Evolutionary conservation across 2,797 vertebrate genomes (phyloP).

Genomic region (Glyptemys insculpta): DNA sequence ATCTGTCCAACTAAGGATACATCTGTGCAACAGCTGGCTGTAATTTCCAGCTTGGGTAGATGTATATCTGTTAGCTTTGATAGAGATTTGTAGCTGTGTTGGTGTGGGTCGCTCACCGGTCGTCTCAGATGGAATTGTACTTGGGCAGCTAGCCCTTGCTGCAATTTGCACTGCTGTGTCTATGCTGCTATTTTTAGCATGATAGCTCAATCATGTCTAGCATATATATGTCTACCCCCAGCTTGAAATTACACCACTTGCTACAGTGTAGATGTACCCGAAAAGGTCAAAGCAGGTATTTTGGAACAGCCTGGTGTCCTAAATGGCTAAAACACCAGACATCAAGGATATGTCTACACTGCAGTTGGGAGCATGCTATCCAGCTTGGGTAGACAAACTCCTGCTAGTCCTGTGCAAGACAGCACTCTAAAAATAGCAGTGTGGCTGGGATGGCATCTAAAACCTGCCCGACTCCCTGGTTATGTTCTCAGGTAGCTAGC

Average conservation of each 20-base stretch:
- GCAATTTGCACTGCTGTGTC: neutral
- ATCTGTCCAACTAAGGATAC: neutral
- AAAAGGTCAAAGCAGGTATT: accelerated
- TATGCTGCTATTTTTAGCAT: neutral
- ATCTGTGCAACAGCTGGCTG: neutral
- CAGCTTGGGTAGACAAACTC: neutral
- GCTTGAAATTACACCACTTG: neutral
- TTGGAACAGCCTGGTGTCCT: neutral
- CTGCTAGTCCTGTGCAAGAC: neutral
- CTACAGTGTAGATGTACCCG: neutral
- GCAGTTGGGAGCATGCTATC: neutral
- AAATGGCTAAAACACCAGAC: accelerated
- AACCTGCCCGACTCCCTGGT: neutral
- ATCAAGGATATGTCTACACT: neutral
- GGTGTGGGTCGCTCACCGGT: neutral
- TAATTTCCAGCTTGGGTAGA: neutral
- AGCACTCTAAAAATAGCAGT: neutral
- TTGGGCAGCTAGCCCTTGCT: neutral
- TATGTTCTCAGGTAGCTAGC: neutral
- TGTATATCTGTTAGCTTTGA: neutral
- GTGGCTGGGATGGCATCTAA: neutral
- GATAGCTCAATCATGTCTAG: neutral
- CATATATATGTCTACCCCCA: neutral
- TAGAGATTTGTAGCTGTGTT: neutral
- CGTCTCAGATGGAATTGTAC: neutral